A percentile compares a stretch with the other conserved stretches of the same genome.
These are phyloP conservation scores for Zaprionus tsacasi DNA, from an alignment of 1,140 invertebrate species.

Conservation along the genomic window DNA sequence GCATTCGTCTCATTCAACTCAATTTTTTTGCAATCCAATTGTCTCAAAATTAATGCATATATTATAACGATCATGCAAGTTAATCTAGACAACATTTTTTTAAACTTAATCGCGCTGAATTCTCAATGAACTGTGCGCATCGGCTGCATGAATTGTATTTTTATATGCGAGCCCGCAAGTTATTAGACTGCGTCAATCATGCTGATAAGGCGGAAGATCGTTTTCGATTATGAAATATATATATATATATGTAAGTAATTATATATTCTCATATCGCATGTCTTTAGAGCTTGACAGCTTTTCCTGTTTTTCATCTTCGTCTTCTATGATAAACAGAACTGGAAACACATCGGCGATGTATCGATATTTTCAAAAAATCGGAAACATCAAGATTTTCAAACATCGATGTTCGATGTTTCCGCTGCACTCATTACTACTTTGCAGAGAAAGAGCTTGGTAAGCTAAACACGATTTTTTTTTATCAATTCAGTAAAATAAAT, in stretches of 20 bases:
- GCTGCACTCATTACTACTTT: too few relatives aligned
- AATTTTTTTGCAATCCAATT: background rate
- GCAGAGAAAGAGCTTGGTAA: too few relatives aligned
- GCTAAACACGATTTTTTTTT: too few relatives aligned
- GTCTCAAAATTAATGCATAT: background rate
- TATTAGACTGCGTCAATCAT: background rate
- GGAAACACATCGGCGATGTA: too few relatives aligned
- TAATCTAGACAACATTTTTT: background rate
- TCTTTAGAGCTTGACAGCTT: background rate
- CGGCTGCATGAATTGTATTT: background rate
- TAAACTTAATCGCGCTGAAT: background rate
- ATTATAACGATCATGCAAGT: background rate
- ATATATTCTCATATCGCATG: too few relatives aligned
- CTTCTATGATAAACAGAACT: too few relatives aligned
- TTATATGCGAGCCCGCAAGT: background rate
- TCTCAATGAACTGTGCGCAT: background rate
- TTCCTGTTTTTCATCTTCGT: background rate
- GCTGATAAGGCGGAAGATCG: background rate
- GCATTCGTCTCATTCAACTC: background rate
- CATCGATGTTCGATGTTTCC: too few relatives aligned
- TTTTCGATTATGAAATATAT: too few relatives aligned
- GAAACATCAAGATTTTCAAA: too few relatives aligned
- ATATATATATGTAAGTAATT: too few relatives aligned
- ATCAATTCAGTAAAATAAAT: too few relatives aligned
- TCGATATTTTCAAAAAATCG: too few relatives aligned